These are phyloP conservation scores for Aradus depressus DNA, from an alignment of 2,888 invertebrate genomes.

Conservation along the genomic window DNA sequence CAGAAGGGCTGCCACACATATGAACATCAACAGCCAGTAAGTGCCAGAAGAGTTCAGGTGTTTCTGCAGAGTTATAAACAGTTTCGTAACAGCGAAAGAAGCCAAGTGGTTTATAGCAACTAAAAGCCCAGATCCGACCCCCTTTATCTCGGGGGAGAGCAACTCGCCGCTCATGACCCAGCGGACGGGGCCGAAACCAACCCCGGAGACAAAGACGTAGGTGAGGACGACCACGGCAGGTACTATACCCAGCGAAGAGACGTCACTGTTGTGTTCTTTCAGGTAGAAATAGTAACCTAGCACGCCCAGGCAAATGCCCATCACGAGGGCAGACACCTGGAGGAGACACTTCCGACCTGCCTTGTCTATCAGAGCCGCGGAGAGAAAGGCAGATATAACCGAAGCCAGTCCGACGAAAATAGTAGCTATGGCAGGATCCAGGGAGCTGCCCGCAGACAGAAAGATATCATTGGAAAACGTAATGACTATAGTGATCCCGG, in stretches of 20 bases:
- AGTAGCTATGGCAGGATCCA: constrained; percentile 54
- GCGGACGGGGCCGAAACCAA: constrained; percentile 69
- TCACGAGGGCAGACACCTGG: constrained; percentile 59
- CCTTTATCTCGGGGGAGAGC: constrained; percentile 59
- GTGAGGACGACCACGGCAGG: constrained; percentile 52
- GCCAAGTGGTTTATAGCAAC: constrained; percentile 64
- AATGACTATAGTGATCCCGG: constrained; percentile 73
- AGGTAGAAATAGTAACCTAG: constrained; percentile 64
- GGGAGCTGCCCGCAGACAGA: constrained; percentile 54
- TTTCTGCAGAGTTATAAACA: constrained; percentile 49
- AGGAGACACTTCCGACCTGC: constrained; percentile 68
- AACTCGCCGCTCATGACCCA: constrained; percentile 70
- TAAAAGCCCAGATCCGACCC: constrained; percentile 59
- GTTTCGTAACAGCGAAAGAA: constrained; percentile 54
- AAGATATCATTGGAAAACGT: constrained; percentile 72
- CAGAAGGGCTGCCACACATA: constrained; percentile 47
- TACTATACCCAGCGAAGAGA: constrained; percentile 52
- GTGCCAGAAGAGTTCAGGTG: constrained; percentile 48
- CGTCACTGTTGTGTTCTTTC: constrained; percentile 38
- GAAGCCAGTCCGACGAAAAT: no score
- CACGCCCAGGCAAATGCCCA: constrained; percentile 55
- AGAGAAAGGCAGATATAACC: no score
- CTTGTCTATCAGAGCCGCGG: constrained; percentile 61
- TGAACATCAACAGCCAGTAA: constrained; percentile 52
- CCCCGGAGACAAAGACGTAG: constrained; percentile 53